Conservation (phyloP, 2,797 vertebrate species). For the Delichon dasypus region DNA sequence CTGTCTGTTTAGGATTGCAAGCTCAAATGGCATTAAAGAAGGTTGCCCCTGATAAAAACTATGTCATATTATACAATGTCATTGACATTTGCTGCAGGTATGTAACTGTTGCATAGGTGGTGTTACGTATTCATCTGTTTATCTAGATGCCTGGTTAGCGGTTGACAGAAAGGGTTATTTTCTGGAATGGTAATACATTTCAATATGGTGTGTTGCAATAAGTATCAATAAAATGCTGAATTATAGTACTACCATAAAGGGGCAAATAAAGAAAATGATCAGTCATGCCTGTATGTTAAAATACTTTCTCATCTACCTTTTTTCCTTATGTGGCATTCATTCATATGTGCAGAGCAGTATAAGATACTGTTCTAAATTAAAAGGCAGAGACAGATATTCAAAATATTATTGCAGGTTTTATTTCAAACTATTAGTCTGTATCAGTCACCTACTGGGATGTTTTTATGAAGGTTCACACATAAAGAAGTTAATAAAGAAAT, state of each 20-base stretch:
- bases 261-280: not conserved
- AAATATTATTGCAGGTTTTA: not conserved
- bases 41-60: conserved; percentile 44
- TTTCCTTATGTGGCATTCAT: not conserved
- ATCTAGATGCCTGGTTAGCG: not conserved
- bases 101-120: not conserved
- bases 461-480: not conserved
- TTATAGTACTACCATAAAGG: not conserved
- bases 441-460: not conserved
- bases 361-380: not conserved
- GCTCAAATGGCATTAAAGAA: conserved; percentile 60
- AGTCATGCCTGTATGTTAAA: not conserved
- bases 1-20: conserved; percentile 63
- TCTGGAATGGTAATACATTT: not conserved
- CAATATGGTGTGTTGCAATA: not conserved
- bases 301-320: not conserved
- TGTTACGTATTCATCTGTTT: not conserved
- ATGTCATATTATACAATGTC: conserved; percentile 46
- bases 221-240: not conserved
- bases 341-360: not conserved
- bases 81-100: not conserved
- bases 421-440: not conserved
- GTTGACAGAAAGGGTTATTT: not conserved
- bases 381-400: not conserved
- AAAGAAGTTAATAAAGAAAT: not conserved